phyloP scores from a whole-genome alignment of 2,113 vertebrate species.

The Trachemys scripta region DNA sequence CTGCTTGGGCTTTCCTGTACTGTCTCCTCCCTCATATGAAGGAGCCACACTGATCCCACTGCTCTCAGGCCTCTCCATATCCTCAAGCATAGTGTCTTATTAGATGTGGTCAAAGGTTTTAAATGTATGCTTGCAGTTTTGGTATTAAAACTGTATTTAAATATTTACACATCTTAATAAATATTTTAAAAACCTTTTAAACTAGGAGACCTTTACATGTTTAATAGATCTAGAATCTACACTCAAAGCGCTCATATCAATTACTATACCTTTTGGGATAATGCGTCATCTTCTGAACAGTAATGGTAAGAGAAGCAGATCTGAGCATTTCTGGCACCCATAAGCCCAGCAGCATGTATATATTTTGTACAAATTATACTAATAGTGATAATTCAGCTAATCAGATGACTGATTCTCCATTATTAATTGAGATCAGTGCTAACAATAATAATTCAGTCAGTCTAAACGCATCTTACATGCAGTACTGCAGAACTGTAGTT shows the following conservation, averaged over 20 bases:
- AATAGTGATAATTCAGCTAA: neutral
- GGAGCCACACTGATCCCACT: neutral
- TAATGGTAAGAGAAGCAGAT: neutral
- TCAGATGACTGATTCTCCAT: neutral
- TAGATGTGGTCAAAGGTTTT: neutral
- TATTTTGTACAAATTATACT: neutral
- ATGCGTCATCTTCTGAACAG: neutral
- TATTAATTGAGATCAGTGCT: neutral
- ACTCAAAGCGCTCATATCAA: neutral
- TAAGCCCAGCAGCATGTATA: neutral
- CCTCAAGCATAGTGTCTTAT: neutral
- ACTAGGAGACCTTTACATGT: constrained; percentile 28
- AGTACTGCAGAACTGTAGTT: neutral
- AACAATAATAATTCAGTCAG: neutral
- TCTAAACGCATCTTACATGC: neutral
- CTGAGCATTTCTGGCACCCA: neutral
- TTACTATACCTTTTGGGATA: constrained; percentile 16
- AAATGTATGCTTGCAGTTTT: neutral
- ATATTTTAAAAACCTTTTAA: constrained; percentile 38
- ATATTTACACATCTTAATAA: constrained; percentile 24
- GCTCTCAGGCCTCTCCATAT: neutral
- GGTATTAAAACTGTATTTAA: constrained; percentile 29
- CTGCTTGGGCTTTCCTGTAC: neutral
- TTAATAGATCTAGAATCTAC: constrained; percentile 30
- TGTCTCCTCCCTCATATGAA: neutral